A percentile compares a stretch with the other conserved stretches of the same genome.
These are phyloP conservation scores for Trissolcus brochymenae DNA, from an alignment of 2,888 invertebrate species.

Conservation along the genomic window DNA sequence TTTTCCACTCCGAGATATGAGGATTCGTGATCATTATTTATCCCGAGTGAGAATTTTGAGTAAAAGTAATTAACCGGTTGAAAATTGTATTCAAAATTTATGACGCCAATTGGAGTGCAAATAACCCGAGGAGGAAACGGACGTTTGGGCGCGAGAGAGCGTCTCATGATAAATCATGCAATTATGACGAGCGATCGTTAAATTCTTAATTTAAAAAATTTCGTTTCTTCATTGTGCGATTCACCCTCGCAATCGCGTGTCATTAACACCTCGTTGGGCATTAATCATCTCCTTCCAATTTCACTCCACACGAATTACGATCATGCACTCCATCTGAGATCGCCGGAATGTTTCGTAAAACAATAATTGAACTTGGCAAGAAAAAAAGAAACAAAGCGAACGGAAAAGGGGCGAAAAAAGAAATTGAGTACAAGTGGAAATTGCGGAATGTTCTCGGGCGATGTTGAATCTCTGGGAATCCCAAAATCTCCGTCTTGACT, in stretches of 20 bases:
- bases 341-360: constrained; percentile 19
- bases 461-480: constrained; percentile 40
- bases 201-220: constrained; percentile 5
- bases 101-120: too few relatives aligned
- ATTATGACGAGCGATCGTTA: constrained; percentile 2
- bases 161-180: too few relatives aligned
- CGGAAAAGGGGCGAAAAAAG: background rate
- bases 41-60: too few relatives aligned
- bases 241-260: constrained; percentile 2
- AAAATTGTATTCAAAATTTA: too few relatives aligned
- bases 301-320: constrained; percentile 8
- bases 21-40: too few relatives aligned
- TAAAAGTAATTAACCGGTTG: too few relatives aligned
- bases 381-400: constrained; percentile 9
- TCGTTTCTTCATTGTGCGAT: constrained; percentile 3
- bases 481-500: constrained; percentile 46
- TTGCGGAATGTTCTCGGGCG: constrained; percentile 1
- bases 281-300: constrained; percentile 8
- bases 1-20: too few relatives aligned
- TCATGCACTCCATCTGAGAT: constrained; percentile 12
- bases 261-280: constrained; percentile 29
- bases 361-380: constrained; percentile 25
- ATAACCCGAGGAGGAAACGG: too few relatives aligned
- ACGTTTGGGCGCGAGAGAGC: too few relatives aligned
- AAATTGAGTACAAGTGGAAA: constrained; percentile 3